A percentile compares a stretch with the other conserved stretches of the same genome.
phyloP scores from a whole-genome alignment of 2,113 vertebrate species.

The Anhinga anhinga region DNA sequence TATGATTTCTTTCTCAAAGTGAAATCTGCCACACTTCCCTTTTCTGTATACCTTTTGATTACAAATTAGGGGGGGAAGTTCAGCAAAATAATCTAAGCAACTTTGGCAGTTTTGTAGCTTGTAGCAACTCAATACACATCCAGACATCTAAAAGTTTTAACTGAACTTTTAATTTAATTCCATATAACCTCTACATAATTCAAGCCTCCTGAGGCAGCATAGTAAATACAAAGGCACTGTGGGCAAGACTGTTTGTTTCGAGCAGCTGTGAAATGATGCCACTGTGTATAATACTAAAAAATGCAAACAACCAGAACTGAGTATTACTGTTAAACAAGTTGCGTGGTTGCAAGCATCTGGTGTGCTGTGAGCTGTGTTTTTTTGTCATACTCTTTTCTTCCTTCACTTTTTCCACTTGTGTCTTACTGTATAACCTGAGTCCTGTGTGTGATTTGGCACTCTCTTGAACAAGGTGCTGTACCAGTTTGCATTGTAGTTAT shows the following conservation, averaged over 20 bases:
- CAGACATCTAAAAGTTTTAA: neutral
- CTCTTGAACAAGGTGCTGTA: neutral
- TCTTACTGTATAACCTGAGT: neutral
- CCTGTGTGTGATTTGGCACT: neutral
- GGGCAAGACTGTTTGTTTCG: neutral
- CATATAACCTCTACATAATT: neutral
- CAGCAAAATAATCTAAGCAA: neutral
- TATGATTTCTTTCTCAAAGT: neutral
- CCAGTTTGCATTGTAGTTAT: neutral
- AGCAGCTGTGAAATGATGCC: neutral
- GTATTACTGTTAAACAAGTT: neutral
- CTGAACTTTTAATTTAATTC: neutral
- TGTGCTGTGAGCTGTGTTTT: neutral
- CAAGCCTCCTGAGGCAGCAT: neutral
- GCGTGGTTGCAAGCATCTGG: neutral
- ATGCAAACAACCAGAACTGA: neutral
- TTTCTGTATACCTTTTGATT: neutral
- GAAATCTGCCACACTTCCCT: neutral
- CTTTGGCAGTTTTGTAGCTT: neutral
- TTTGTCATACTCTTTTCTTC: neutral
- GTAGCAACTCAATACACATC: neutral
- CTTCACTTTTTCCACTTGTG: neutral
- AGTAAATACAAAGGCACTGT: neutral
- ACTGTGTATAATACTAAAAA: neutral
- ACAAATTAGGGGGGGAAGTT: neutral